Conservation (phyloP, 2,888 invertebrate species). For the Hydriomena furcata region DNA sequence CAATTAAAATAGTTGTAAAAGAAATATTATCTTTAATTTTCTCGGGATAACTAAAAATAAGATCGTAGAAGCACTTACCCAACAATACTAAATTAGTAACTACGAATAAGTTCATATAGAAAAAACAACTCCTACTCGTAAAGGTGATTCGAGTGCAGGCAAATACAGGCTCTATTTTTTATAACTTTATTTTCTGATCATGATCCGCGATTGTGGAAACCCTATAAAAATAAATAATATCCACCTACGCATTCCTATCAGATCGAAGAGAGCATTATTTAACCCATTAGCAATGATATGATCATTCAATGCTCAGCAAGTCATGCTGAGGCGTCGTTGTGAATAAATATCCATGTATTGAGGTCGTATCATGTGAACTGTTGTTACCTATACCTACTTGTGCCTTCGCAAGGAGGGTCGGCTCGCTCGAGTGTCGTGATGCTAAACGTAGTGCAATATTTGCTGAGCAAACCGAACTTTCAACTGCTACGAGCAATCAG, state of each 20-base stretch:
- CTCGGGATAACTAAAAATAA: too few species aligned
- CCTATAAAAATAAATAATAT: conserved; percentile 9
- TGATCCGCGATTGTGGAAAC: neutral
- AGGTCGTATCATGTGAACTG: conserved; percentile 68
- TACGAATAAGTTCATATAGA: too few species aligned
- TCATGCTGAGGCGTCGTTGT: conserved; percentile 49
- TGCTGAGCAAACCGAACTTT: conserved; percentile 53
- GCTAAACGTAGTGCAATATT: conserved; percentile 66
- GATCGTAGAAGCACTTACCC: too few species aligned
- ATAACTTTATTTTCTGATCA: conserved; percentile 2
- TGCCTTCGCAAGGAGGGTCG: conserved; percentile 29
- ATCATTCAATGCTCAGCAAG: conserved; percentile 52
- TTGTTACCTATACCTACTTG: conserved; percentile 42
- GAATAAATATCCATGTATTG: conserved; percentile 67
- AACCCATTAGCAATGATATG: conserved; percentile 47
- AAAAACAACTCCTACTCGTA: too few species aligned
- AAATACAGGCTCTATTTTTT: too few species aligned
- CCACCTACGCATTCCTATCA: conserved; percentile 17
- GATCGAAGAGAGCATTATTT: conserved; percentile 30
- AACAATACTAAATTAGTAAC: too few species aligned
- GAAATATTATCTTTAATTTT: too few species aligned
- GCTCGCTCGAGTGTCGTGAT: conserved; percentile 41
- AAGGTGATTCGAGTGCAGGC: too few species aligned
- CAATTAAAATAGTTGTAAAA: too few species aligned
- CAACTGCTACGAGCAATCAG: conserved; percentile 25